Conservation (phyloP, 2,113 vertebrate genomes). For the Leptobrachium ailaonicum region DNA sequence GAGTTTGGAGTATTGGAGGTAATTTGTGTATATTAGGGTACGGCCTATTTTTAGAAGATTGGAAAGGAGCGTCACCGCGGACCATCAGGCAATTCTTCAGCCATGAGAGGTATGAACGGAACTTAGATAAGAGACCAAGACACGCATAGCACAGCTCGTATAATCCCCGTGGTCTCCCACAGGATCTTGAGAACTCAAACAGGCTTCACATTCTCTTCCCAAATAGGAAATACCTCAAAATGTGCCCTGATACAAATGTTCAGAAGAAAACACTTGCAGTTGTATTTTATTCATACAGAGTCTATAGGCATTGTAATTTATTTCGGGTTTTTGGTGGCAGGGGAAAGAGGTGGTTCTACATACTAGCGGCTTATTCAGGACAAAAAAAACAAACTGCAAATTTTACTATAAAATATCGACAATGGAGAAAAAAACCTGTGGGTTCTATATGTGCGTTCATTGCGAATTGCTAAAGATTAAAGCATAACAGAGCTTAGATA, state of each 20-base stretch:
- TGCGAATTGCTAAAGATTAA: no score
- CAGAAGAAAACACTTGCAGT: conserved; percentile 4
- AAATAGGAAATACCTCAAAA: conserved; percentile 44
- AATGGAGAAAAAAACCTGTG: no score
- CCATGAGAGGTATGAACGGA: conserved; percentile 36
- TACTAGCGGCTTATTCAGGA: no score
- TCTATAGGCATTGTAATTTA: no score
- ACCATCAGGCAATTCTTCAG: conserved; percentile 30
- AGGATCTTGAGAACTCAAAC: conserved; percentile 22
- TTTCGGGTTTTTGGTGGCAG: no score
- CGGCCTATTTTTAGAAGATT: conserved; percentile 1
- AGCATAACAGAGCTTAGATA: no score
- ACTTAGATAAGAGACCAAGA: conserved; percentile 25
- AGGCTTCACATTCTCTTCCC: conserved; percentile 42
- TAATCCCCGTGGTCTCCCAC: conserved; percentile 15
- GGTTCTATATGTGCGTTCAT: no score
- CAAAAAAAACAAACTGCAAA: no score
- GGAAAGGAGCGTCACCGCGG: conserved; percentile 21
- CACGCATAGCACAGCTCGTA: conserved; percentile 24
- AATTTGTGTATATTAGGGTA: neutral
- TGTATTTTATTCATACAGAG: conserved; percentile 1
- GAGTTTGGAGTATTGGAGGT: neutral
- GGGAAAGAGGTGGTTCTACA: no score
- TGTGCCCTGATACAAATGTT: conserved; percentile 22
- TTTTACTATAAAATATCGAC: no score